Evolutionary conservation across 2,888 invertebrate genomes (phyloP), one percentile per base, ranked within the genome.

Genomic region (Ceraclea dissimilis): DNA sequence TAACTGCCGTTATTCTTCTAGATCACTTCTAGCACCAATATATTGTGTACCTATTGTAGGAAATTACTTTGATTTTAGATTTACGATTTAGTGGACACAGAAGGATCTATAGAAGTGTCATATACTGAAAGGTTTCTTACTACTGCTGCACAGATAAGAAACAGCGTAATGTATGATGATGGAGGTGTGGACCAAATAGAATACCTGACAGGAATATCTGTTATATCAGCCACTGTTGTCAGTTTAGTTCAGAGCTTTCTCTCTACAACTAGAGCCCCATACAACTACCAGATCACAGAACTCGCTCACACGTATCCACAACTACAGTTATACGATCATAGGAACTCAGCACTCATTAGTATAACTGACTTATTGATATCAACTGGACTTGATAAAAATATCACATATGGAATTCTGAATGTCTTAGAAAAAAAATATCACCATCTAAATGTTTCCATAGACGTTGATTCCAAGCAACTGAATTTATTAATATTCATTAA

Each of bases 71-170:
- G 17, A 48, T 53, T 71, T 78, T 77, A 89, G 89, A 84, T 84
- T 70, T 88, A 84, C 64, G 79, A 83, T 65, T 69, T 88, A 65
- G 78, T 83, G 54, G 80, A 84, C 61, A 81, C 81, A 6, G 76
- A 79, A 65, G 72, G 87, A 21, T 82, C 83, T 51, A 78, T 79
- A 1, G 85, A 88, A 70, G 79, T 88, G n/a, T 76, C 78, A 57
- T 87, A 85, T 67, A 83, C 84, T 19, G 82, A 86, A 68, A 82
- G 83, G 60, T 74, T 87, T 49, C 76, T 76, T 20, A 73, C 75
- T 64, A 66, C 77, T 50, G 73, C 77, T n/a, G 71, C 74, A 0
- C 76, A 77, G 66, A 75, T 78, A 50, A 77, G 77, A 64, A 76
- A 76, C 57, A 75, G 75, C 10, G 71, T 75, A 59, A 72, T 75